Evolutionary conservation across 2,113 vertebrate genomes (phyloP).

Genomic region (Stomatorhinus ivindoensis): DNA sequence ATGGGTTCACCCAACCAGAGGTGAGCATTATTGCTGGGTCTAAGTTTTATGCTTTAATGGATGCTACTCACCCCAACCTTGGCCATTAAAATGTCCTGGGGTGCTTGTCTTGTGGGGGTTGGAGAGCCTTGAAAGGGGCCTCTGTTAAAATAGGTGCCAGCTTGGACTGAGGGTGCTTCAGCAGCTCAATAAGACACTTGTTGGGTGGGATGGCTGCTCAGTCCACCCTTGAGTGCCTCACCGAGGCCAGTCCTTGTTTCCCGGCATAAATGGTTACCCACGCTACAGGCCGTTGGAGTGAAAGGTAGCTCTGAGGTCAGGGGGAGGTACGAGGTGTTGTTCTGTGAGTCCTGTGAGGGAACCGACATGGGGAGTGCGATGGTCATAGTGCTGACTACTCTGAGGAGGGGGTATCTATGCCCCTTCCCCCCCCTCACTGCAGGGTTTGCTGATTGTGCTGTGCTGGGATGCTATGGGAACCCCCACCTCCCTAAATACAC

Average conservation of each 20-base stretch:
- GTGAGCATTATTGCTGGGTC: constrained; percentile 14
- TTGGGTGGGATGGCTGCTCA: neutral
- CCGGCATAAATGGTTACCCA: neutral
- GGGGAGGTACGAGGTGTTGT: neutral
- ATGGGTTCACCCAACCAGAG: constrained; percentile 29
- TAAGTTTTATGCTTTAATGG: constrained; percentile 3
- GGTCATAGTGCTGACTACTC: neutral
- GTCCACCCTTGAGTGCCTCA: neutral
- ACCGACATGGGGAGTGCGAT: neutral
- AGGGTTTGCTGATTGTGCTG: neutral
- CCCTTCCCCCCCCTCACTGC: neutral
- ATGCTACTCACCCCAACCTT: neutral
- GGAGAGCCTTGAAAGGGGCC: neutral
- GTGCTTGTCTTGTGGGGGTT: neutral
- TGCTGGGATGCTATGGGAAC: neutral
- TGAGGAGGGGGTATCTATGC: neutral
- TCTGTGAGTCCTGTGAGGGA: neutral
- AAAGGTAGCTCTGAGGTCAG: neutral
- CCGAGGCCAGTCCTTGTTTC: neutral
- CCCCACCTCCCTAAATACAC: neutral
- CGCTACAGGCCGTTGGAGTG: neutral
- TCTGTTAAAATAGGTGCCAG: neutral
- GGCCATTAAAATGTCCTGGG: neutral
- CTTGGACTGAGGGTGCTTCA: neutral
- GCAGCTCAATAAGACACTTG: neutral